phyloP scores from a whole-genome alignment of 2,888 invertebrate genomes.

The Pollenia griseotomentosa region DNA sequence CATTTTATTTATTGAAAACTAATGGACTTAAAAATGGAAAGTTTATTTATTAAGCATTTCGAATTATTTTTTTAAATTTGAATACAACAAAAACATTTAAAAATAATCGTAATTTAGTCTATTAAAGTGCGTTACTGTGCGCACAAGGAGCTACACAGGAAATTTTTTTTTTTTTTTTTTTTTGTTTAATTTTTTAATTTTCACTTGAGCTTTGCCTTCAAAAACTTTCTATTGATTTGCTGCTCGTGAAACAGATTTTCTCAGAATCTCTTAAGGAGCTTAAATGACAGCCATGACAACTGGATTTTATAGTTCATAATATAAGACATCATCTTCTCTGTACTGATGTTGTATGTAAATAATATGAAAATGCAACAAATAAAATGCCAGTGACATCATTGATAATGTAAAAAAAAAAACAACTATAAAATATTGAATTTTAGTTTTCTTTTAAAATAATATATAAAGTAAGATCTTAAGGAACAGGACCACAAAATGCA shows the following conservation, averaged over 20 bases:
- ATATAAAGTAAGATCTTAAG: constrained; percentile 30
- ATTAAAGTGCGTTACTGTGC: no score
- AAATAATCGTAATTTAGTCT: no score
- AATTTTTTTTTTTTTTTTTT: no score
- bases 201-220: no score
- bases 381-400: constrained; percentile 50
- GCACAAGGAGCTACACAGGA: no score
- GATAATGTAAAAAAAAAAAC: constrained; percentile 33
- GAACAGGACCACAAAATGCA: constrained; percentile 19
- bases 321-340: background rate
- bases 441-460: constrained; percentile 33
- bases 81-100: no score
- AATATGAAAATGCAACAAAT: constrained; percentile 31
- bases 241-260: no score
- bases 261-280: background rate
- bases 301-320: constrained; percentile 1
- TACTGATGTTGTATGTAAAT: constrained; percentile 18
- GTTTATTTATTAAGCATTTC: constrained; percentile 26
- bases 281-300: constrained; percentile 8
- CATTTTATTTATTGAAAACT: constrained; percentile 43
- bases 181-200: no score
- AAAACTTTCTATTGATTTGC: no score
- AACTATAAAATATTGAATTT: constrained; percentile 16
- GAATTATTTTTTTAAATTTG: background rate
- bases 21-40: constrained; percentile 40